These are phyloP conservation scores for Sepiola atlantica DNA, from an alignment of 2,888 invertebrate species.

Conservation along the genomic window DNA sequence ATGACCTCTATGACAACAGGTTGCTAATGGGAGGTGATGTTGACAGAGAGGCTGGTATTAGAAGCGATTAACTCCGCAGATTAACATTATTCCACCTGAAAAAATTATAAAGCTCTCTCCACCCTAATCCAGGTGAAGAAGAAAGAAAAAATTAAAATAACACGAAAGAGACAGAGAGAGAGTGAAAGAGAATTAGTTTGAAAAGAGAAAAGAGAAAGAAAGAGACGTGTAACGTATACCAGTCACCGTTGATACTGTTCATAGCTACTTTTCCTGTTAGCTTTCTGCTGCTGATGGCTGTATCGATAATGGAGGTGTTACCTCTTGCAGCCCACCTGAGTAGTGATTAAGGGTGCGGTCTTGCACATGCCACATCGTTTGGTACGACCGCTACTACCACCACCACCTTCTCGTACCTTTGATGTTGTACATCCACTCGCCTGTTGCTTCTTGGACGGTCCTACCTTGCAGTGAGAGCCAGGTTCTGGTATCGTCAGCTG, in stretches of 20 bases:
- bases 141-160: background rate
- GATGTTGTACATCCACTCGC: background rate
- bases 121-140: background rate
- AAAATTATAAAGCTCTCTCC: constrained; percentile 11
- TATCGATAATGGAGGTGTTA: constrained; percentile 21
- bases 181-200: background rate
- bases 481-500: background rate
- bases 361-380: background rate
- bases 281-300: background rate
- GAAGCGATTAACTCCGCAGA: background rate
- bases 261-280: background rate
- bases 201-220: background rate
- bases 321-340: background rate
- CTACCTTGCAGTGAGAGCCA: background rate
- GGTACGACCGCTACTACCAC: background rate
- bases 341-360: background rate
- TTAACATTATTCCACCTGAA: constrained; percentile 32
- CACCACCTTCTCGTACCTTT: background rate
- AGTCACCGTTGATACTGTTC: background rate
- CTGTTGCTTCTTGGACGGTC: background rate
- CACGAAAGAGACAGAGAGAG: background rate
- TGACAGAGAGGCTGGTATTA: constrained; percentile 9
- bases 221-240: background rate
- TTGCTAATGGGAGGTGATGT: background rate
- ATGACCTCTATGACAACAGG: background rate